Conservation (phyloP, 2,888 invertebrate species). For the Sesia apiformis region DNA sequence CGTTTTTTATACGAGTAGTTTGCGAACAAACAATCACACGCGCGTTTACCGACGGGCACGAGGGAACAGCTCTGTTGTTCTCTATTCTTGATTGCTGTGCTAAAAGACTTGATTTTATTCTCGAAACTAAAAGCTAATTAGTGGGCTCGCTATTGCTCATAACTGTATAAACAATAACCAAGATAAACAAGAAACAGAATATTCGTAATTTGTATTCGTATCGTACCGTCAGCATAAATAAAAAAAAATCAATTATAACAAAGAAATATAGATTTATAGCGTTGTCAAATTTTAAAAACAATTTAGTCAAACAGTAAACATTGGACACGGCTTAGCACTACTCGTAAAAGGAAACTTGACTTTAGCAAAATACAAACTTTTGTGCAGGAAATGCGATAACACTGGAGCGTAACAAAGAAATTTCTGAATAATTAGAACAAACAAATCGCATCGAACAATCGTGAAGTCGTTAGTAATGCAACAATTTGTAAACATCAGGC, state of each 20-base stretch:
- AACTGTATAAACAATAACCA: background rate
- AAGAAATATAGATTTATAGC: no score
- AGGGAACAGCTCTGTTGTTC: background rate
- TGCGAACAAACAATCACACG: background rate
- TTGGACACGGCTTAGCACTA: background rate
- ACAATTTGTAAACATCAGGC: constrained; percentile 56
- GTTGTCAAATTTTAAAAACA: no score
- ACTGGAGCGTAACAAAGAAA: constrained; percentile 28
- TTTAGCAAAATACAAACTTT: background rate
- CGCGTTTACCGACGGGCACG: background rate
- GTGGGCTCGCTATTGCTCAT: background rate
- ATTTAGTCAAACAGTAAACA: no score
- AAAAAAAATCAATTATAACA: no score
- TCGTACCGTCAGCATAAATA: no score
- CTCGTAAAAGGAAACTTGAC: background rate
- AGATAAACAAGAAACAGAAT: no score
- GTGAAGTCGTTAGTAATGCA: constrained; percentile 48
- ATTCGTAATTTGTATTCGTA: no score
- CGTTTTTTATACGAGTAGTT: background rate
- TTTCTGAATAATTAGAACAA: constrained; percentile 53
- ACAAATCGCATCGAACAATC: constrained; percentile 41
- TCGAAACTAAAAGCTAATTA: background rate
- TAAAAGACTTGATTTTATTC: background rate
- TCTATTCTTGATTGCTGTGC: background rate
- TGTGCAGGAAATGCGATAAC: constrained; percentile 21